Percentiles rank a stretch among this genome's conserved stretches.
phyloP scores from a whole-genome alignment of 2,797 vertebrate genomes.

The Hipposideros larvatus region DNA sequence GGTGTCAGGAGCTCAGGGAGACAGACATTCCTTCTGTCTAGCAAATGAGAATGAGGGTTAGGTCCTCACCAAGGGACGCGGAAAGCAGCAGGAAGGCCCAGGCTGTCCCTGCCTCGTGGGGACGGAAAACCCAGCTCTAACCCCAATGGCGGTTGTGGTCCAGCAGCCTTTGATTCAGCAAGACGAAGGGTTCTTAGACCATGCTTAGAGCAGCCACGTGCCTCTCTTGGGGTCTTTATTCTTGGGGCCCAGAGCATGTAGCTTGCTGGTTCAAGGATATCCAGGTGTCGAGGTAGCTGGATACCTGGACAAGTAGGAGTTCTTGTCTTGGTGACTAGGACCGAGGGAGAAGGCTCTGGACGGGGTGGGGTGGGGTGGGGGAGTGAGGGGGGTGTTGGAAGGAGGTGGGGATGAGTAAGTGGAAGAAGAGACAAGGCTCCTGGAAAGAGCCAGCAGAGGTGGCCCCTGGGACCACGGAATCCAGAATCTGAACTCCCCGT shows the following conservation, averaged over 20 bases:
- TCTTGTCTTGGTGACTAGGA: neutral
- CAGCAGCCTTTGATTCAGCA: neutral
- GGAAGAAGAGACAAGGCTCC: neutral
- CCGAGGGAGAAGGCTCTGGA: neutral
- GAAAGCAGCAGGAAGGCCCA: neutral
- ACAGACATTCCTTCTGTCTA: neutral
- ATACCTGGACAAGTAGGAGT: neutral
- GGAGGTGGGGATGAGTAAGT: neutral
- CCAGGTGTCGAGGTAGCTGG: neutral
- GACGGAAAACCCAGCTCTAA: neutral
- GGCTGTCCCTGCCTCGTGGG: neutral
- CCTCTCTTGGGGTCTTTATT: neutral
- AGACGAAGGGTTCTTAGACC: neutral
- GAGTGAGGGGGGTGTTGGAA: too few relatives aligned
- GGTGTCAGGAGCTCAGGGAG: neutral
- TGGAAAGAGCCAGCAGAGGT: conserved; percentile 6
- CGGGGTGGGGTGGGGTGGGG: rapidly evolving
- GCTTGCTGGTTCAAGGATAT: neutral
- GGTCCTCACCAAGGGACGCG: neutral
- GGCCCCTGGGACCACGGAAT: neutral
- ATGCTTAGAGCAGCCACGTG: neutral
- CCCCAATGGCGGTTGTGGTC: neutral
- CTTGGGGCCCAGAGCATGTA: neutral
- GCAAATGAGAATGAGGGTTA: neutral
- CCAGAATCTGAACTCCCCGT: neutral